phyloP scores from a whole-genome alignment of 2,797 vertebrate genomes.

The Lithobates pipiens region DNA sequence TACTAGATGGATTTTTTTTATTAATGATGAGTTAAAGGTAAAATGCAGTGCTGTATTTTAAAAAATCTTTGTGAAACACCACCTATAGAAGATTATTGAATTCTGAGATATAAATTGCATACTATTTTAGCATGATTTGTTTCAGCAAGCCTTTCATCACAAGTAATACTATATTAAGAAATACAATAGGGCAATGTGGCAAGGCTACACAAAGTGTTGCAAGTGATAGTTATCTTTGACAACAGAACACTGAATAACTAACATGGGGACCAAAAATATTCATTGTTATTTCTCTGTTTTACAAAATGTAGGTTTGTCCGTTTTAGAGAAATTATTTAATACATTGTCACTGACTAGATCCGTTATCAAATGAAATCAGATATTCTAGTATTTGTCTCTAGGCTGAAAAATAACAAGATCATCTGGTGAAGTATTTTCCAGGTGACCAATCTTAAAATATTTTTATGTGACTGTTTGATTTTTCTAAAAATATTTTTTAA shows the following conservation, averaged over 20 bases:
- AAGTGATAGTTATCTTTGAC: background rate
- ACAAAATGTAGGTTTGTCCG: background rate
- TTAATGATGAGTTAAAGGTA: background rate
- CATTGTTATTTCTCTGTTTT: background rate
- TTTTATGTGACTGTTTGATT: too few species aligned
- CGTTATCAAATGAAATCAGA: background rate
- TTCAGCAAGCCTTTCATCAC: background rate
- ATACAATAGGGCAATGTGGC: background rate
- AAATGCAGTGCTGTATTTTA: background rate
- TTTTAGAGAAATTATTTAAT: background rate
- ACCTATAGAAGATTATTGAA: background rate
- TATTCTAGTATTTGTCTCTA: too few species aligned
- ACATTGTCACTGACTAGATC: background rate
- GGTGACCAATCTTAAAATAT: too few species aligned
- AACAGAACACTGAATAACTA: background rate
- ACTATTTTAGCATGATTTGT: background rate
- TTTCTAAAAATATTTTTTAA: too few species aligned
- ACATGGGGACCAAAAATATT: too few species aligned
- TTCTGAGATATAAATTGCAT: background rate
- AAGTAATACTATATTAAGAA: background rate
- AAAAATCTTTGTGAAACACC: background rate
- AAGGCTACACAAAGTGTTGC: background rate
- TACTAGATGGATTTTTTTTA: conserved; percentile 1
- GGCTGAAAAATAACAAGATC: too few species aligned
- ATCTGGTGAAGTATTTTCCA: too few species aligned